Base-by-base conservation (phyloP, 2,113 vertebrate species). In the Lasiurus cinereus region DNA sequence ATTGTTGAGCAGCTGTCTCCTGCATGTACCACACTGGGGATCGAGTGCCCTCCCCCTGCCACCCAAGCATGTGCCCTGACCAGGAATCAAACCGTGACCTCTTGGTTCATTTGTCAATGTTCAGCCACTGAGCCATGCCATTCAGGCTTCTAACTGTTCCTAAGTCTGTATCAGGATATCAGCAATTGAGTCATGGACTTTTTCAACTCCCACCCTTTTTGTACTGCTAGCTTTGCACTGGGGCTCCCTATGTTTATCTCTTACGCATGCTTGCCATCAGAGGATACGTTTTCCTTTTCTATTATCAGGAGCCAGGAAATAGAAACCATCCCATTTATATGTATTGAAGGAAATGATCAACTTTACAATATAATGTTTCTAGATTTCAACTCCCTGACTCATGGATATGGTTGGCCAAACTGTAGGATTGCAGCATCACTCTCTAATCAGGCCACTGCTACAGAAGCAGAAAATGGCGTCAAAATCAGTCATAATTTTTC, bases 261-360 rank as follows among this genome's bases (percentile, higher is more conserved):
- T 67, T 66, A 83, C n/a, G 54, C n/a, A 31, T 76, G 29, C 22
- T 92, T 89, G 46, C 14, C 36, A 85, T n/a, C 50, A 50, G 50
- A 50, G 11, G 50, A 50, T 50, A 50, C 13, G 33, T 43, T 85
- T 92, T 50, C 43, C 50, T 83, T 83, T 54, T 18, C 93, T 78
- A 82, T 78, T 50, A 90, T 46, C 39, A 76, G 16, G 86, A 90
- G 9, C 27, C 39, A 90, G 43, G 64, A 83, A 94, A 83, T 79
- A 88, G 31, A 52, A 77, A 50, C 6, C 8, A 94, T 76, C 87
- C 56, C 48, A 22, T 62, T 83, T 72, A 46, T 39, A 54, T 59
- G 5, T 54, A 85, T 48, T 77, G 56, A 92, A 83, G 12, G 16
- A 95, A 88, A 90, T 80, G 36, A 94, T 78, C 43, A 11, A 79